Evolutionary conservation across 1,140 invertebrate genomes (phyloP).

Genomic region (Melanaphis sacchari): DNA sequence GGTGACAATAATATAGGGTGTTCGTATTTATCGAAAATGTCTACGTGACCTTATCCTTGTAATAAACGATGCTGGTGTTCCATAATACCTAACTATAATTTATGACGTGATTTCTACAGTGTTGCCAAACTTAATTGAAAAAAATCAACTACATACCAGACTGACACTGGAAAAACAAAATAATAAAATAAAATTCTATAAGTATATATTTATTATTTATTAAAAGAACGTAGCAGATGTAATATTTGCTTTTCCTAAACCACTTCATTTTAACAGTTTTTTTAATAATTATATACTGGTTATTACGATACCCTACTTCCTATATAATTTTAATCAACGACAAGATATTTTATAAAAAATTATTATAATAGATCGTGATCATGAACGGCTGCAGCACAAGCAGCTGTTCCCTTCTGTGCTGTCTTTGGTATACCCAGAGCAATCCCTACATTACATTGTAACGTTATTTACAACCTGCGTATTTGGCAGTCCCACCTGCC

Average conservation of each 20-base stretch:
- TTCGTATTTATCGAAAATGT: slow-evolving; percentile 3
- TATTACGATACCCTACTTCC: background rate
- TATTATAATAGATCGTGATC: background rate
- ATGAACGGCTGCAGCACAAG: background rate
- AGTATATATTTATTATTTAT: background rate
- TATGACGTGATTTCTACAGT: background rate
- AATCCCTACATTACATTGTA: background rate
- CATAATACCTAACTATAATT: background rate
- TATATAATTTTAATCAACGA: background rate
- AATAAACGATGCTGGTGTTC: background rate
- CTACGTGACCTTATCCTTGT: slow-evolving; percentile 44
- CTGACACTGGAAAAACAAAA: background rate
- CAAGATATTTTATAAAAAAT: background rate
- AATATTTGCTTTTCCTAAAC: background rate
- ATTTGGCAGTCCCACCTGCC: slow-evolving; percentile 38
- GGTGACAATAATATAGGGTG: slow-evolving; percentile 32
- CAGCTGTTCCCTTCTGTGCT: background rate
- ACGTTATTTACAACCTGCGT: slow-evolving; percentile 50
- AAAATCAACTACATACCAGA: background rate
- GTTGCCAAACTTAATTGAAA: background rate
- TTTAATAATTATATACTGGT: slow-evolving; percentile 22
- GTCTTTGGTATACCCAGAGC: background rate
- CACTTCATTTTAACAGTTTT: background rate
- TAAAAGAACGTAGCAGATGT: background rate
- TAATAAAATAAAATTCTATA: background rate